Evolutionary conservation across 1,140 invertebrate species (phyloP).

Genomic region (Scaptomyza pallida): DNA sequence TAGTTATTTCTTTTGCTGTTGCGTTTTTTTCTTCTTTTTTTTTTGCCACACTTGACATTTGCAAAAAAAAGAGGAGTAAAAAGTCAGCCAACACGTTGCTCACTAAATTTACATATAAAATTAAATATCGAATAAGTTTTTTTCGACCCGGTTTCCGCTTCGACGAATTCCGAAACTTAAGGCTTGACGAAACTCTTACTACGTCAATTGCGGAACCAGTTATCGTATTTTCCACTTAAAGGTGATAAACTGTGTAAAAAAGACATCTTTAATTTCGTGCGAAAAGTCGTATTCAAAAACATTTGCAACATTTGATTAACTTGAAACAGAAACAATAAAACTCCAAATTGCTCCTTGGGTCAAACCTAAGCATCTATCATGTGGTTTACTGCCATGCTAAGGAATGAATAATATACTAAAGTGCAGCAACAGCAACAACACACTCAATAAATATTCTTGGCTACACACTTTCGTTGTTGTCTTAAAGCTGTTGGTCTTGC

Average conservation of each 20-base stretch:
- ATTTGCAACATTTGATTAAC: background rate
- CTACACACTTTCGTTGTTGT: conserved; percentile 12
- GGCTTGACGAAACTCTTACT: conserved; percentile 49
- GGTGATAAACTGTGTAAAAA: conserved; percentile 38
- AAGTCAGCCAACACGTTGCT: conserved; percentile 37
- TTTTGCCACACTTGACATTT: conserved; percentile 76
- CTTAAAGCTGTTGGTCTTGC: conserved; percentile 28
- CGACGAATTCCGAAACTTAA: conserved; percentile 32
- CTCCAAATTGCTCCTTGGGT: conserved; percentile 6
- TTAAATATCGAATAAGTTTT: conserved; percentile 61
- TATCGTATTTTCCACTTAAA: conserved; percentile 47
- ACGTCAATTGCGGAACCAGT: conserved; percentile 74
- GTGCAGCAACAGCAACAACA: conserved; percentile 19
- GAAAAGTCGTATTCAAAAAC: conserved; percentile 2
- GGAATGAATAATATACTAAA: conserved; percentile 19
- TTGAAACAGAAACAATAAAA: conserved; percentile 13
- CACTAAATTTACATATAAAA: conserved; percentile 74
- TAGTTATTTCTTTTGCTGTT: conserved; percentile 11
- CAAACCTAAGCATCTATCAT: conserved; percentile 23
- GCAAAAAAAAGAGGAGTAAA: conserved; percentile 70
- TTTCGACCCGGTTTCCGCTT: conserved; percentile 63
- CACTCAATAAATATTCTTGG: conserved; percentile 4
- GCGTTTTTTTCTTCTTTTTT: conserved; percentile 17
- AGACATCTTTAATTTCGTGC: conserved; percentile 23
- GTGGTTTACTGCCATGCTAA: background rate